Evolutionary conservation across 2,797 vertebrate species (phyloP).

Genomic region (Gallirallus australis): DNA sequence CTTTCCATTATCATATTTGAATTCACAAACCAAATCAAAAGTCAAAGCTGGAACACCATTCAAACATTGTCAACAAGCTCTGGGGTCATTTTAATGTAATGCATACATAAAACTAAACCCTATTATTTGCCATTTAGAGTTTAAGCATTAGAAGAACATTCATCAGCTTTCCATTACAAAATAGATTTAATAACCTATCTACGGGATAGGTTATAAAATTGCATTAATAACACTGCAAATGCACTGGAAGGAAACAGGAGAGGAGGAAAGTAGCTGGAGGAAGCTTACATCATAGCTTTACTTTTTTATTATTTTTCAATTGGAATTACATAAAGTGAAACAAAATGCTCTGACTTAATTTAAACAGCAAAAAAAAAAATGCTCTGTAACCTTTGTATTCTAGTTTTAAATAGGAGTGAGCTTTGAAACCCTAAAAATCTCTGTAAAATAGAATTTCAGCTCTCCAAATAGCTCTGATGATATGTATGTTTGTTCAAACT

Average conservation of each 20-base stretch:
- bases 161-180: neutral
- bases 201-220: neutral
- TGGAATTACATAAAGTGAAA: neutral
- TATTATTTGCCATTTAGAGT: constrained; percentile 3
- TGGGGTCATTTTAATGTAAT: neutral
- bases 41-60: neutral
- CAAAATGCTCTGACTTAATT: neutral
- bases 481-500: neutral
- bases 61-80: neutral
- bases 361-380: neutral
- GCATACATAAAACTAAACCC: neutral
- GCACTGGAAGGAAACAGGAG: neutral
- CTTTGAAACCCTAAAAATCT: neutral
- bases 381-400: neutral
- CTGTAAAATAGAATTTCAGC: neutral
- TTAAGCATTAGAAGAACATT: constrained; percentile 27
- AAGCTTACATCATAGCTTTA: neutral
- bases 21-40: neutral
- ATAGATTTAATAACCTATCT: neutral
- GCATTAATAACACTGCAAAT: neutral
- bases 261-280: neutral
- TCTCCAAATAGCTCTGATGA: neutral
- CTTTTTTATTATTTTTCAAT: neutral
- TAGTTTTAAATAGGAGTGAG: neutral
- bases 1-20: neutral